These are phyloP conservation scores for Heliocidaris tuberculata DNA, from an alignment of 35 echinoderm and acorn worm species.

Conservation along the genomic window DNA sequence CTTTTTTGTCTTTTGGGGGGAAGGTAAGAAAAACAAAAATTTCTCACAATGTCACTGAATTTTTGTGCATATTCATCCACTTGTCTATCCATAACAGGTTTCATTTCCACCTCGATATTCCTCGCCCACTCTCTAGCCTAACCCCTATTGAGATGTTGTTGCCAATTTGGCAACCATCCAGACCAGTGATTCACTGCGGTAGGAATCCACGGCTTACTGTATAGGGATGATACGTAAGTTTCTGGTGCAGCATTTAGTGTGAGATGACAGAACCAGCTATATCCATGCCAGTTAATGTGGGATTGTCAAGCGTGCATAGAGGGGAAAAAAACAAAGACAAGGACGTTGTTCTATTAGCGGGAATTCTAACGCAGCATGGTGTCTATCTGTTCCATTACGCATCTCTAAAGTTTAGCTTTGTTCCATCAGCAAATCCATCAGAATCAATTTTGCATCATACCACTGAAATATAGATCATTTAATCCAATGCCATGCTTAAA, in stretches of 20 bases:
- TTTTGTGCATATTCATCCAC: slow-evolving; percentile 4
- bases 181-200: not conserved
- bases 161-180: not conserved
- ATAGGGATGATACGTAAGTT: not conserved
- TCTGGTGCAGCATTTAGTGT: not conserved
- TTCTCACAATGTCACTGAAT: not conserved
- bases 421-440: too few relatives aligned
- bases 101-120: not conserved
- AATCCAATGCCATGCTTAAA: too few relatives aligned
- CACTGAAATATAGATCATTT: too few relatives aligned
- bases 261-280: too few relatives aligned
- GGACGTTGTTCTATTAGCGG: not conserved
- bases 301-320: not conserved
- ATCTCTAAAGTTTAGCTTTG: not conserved
- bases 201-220: not conserved
- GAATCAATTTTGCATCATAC: too few relatives aligned
- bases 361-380: not conserved
- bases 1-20: too few relatives aligned
- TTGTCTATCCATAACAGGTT: slow-evolving; percentile 8
- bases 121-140: not conserved
- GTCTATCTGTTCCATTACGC: not conserved
- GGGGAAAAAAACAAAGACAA: not conserved
- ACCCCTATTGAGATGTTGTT: not conserved
- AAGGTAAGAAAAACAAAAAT: not conserved
- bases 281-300: too few relatives aligned